Conservation (phyloP, 2,113 vertebrate species). For the Oxyura jamaicensis region DNA sequence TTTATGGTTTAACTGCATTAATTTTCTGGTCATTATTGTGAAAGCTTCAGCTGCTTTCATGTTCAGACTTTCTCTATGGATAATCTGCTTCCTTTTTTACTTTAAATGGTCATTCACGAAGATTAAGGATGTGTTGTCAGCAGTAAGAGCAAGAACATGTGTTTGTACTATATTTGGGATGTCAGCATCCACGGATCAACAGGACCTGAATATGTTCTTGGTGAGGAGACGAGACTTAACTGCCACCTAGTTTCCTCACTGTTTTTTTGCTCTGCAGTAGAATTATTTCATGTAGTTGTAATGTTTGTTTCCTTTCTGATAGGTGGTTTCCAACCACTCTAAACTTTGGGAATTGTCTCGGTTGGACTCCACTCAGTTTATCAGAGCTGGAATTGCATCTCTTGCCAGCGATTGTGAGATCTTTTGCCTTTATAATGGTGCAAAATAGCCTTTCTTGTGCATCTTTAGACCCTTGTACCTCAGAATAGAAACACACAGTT, state of each 20-base stretch:
- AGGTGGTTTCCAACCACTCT: background rate
- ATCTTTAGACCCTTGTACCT: background rate
- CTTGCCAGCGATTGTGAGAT: background rate
- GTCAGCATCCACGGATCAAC: background rate
- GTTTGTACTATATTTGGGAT: background rate
- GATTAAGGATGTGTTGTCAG: background rate
- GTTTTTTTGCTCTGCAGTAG: background rate
- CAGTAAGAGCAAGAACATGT: background rate
- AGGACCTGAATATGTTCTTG: background rate
- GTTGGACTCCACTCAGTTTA: background rate
- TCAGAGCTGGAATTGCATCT: background rate
- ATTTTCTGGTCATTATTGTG: background rate
- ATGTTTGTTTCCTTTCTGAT: background rate
- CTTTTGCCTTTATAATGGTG: background rate
- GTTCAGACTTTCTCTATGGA: background rate
- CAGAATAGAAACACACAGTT: background rate
- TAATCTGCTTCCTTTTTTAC: fast-evolving
- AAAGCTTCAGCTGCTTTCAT: background rate
- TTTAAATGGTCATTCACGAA: background rate
- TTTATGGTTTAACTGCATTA: background rate
- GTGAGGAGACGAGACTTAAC: background rate
- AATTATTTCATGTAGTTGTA: background rate
- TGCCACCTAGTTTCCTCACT: background rate
- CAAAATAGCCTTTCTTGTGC: background rate
- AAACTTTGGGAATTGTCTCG: background rate